These are phyloP conservation scores for Aphyosemion australe DNA, from an alignment of 2,113 vertebrate species.

Conservation along the genomic window DNA sequence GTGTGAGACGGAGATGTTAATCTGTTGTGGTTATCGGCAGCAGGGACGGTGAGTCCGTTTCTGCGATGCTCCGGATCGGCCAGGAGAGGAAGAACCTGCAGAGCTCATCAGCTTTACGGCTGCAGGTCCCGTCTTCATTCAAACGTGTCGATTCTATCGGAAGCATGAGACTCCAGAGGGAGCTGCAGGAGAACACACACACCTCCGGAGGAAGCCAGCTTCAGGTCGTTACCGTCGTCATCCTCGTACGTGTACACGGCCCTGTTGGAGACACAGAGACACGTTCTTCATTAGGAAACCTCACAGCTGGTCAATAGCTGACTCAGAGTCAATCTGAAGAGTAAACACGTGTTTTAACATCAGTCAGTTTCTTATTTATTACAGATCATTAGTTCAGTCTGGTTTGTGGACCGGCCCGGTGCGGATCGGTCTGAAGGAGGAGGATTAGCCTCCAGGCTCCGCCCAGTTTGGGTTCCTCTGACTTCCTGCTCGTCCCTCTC, in stretches of 20 bases:
- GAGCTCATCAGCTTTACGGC: slow-evolving; percentile 19
- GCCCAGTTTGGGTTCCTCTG: slow-evolving; percentile 39
- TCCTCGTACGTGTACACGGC: slow-evolving; percentile 95
- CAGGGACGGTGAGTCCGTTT: slow-evolving; percentile 12
- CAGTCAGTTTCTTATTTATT: no score
- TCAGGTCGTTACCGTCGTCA: slow-evolving; percentile 89
- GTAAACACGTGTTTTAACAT: no score
- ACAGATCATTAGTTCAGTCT: no score
- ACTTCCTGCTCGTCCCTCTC: slow-evolving; percentile 47
- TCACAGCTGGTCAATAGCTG: no score
- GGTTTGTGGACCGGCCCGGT: no score
- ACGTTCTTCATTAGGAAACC: background rate
- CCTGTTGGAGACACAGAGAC: slow-evolving; percentile 74
- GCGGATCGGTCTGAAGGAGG: no score
- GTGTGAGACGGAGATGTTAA: slow-evolving; percentile 1
- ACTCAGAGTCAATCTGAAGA: no score
- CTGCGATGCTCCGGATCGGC: slow-evolving; percentile 19
- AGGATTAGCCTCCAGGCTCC: slow-evolving; percentile 18
- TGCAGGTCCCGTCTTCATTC: background rate
- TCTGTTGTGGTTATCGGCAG: slow-evolving; percentile 31
- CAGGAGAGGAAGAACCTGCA: slow-evolving; percentile 27
- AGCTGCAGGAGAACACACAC: slow-evolving; percentile 35
- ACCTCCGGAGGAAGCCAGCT: slow-evolving; percentile 91
- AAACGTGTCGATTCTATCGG: background rate
- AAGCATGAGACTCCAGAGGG: background rate